Evolutionary conservation across 2,797 vertebrate species (phyloP).

Genomic region (Semaprochilodus insignis): DNA sequence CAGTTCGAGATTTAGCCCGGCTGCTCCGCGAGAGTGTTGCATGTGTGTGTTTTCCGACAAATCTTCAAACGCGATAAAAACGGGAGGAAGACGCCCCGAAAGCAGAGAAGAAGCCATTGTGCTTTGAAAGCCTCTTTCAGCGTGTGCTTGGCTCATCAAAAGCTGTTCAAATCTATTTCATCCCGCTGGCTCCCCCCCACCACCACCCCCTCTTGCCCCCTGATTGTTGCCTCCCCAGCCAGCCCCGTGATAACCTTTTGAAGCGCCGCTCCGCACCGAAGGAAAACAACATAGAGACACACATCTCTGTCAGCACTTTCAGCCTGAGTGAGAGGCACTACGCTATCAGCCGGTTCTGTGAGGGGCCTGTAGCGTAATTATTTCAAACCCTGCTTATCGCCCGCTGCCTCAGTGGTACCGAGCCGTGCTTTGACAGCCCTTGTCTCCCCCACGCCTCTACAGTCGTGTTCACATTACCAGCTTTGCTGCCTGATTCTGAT

Average conservation of each 20-base stretch:
- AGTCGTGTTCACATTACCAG: slow-evolving; percentile 39
- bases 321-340: slow-evolving; percentile 61
- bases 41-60: slow-evolving; percentile 34
- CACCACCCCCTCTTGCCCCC: slow-evolving; percentile 9
- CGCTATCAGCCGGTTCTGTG: slow-evolving; percentile 57
- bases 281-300: slow-evolving; percentile 65
- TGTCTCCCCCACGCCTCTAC: slow-evolving; percentile 30
- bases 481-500: neutral
- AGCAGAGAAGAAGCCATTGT: slow-evolving; percentile 63
- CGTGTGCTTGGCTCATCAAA: slow-evolving; percentile 64
- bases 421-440: slow-evolving; percentile 50
- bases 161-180: slow-evolving; percentile 70
- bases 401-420: slow-evolving; percentile 59
- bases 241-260: slow-evolving; percentile 69
- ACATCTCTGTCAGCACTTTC: slow-evolving; percentile 64
- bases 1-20: slow-evolving; percentile 30
- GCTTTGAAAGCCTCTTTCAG: slow-evolving; percentile 72
- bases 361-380: slow-evolving; percentile 68
- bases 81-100: slow-evolving; percentile 2
- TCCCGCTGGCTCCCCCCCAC: slow-evolving; percentile 53
- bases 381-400: slow-evolving; percentile 70
- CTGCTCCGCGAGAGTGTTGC: slow-evolving; percentile 8
- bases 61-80: slow-evolving; percentile 35
- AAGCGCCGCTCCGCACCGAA: slow-evolving; percentile 59
- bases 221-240: slow-evolving; percentile 64